Evolutionary conservation across 2,797 vertebrate genomes (phyloP).

Genomic region (Chloroceryle amazona): DNA sequence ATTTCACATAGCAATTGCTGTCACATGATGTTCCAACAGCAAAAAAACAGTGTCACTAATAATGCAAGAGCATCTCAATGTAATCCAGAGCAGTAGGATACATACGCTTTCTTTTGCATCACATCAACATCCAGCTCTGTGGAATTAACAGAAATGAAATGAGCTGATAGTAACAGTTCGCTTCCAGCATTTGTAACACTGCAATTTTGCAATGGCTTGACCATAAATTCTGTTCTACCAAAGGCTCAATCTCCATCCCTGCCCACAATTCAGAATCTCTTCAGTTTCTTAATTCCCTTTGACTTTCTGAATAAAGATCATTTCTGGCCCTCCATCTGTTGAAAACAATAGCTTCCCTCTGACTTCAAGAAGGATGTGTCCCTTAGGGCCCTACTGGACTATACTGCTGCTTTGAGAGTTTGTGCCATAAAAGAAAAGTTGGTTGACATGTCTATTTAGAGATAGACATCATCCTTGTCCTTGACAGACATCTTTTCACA

Average conservation of each 20-base stretch:
- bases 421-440: slow-evolving; percentile 4
- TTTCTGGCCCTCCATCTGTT: slow-evolving; percentile 20
- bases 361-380: slow-evolving; percentile 28
- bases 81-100: not conserved
- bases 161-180: not conserved
- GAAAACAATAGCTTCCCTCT: slow-evolving; percentile 53
- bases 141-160: not conserved
- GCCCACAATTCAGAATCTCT: slow-evolving; percentile 37
- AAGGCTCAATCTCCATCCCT: not conserved
- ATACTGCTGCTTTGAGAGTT: not conserved
- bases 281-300: slow-evolving; percentile 35
- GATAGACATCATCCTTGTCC: not conserved
- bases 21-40: not conserved
- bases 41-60: not conserved
- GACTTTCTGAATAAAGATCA: slow-evolving; percentile 49
- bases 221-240: not conserved
- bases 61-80: fast-evolving
- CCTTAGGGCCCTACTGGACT: not conserved
- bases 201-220: not conserved
- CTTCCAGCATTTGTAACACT: not conserved
- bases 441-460: slow-evolving; percentile 34
- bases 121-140: not conserved
- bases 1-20: not conserved
- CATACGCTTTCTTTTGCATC: not conserved
- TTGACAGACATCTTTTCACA: not conserved